Evolutionary conservation across 2,888 invertebrate genomes (phyloP), one percentile per base, ranked within the genome.

Genomic region (Sinotaia quadrata): DNA sequence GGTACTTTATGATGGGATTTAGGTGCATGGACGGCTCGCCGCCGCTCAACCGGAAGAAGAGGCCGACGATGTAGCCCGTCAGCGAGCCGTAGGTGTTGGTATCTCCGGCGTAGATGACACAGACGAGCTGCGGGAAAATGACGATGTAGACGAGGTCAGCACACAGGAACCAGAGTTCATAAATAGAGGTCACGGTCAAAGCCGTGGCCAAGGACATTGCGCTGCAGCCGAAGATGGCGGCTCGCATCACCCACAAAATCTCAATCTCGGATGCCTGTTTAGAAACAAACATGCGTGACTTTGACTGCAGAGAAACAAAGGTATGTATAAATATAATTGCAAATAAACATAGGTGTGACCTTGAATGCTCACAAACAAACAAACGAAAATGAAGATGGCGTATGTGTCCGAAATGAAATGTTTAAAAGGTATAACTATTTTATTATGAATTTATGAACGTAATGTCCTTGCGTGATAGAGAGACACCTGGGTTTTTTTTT

Each of bases 111-210:
- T 98, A 97, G 29, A 99, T 97, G 80, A 98, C 98, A 93, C 97
- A 97, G 81, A 98, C 91, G 29, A 99, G 92, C 90, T 97, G 99
- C 0, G 99, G 98, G 89, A 99, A 99, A 79, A 99, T 92, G 86
- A 99, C 97, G 79, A 98, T 97, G 91, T 98, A 99, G 77, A 99
- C 98, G 87, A 99, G 91, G 90, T 99, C 99, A 56, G 98, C 97
- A 90, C 98, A 98, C 92, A 99, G 94, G 75, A 96, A 97, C 98
- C 98, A 99, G 69, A 99, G 91, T 15, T 96, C 97, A 89, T 99
- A 99, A 87, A 99, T 98, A 80, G 97, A 97, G 74, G 96, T 95
- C 82, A 99, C 98, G 75, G 96, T 96, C 80, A 99, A 92, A 18
- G 97, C 98, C 97, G 99, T 98, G 75, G 95, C 91, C 12, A 98